phyloP scores from a whole-genome alignment of 1,140 invertebrate genomes.

The Bemisia tabaci region DNA sequence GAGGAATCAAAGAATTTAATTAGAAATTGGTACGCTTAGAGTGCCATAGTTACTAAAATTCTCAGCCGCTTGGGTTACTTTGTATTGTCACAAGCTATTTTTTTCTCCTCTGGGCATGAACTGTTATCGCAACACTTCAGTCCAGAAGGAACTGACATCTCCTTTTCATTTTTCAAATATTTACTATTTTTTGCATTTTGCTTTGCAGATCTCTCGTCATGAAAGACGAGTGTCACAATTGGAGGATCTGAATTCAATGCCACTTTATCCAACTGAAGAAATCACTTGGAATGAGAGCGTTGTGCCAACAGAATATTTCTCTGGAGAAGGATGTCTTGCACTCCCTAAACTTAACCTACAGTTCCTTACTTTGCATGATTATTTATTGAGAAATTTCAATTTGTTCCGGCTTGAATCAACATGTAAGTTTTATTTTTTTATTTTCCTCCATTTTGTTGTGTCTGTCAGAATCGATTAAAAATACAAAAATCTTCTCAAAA shows the following conservation, averaged over 20 bases:
- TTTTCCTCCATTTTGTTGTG: conserved; percentile 3
- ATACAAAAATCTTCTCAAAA: neutral
- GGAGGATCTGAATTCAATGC: conserved; percentile 93
- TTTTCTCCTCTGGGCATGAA: too few relatives aligned
- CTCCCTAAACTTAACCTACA: conserved; percentile 96
- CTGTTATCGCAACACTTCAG: too few relatives aligned
- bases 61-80: too few relatives aligned
- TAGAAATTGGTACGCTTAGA: too few relatives aligned
- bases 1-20: too few relatives aligned
- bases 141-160: too few relatives aligned
- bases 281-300: conserved; percentile 99
- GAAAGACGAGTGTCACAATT: conserved; percentile 83
- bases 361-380: conserved; percentile 97
- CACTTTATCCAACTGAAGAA: conserved; percentile 94
- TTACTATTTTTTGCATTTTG: conserved; percentile 3
- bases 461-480: neutral
- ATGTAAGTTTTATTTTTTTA: conserved; percentile 46
- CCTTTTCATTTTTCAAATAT: too few relatives aligned
- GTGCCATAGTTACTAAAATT: too few relatives aligned
- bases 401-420: conserved; percentile 96
- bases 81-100: too few relatives aligned
- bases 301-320: conserved; percentile 94
- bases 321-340: conserved; percentile 86
- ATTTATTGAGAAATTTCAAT: conserved; percentile 93
- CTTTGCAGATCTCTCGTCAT: conserved; percentile 59